Base-by-base conservation (phyloP, 2,888 invertebrate genomes). In the Dyspetes luteomarginatus region DNA sequence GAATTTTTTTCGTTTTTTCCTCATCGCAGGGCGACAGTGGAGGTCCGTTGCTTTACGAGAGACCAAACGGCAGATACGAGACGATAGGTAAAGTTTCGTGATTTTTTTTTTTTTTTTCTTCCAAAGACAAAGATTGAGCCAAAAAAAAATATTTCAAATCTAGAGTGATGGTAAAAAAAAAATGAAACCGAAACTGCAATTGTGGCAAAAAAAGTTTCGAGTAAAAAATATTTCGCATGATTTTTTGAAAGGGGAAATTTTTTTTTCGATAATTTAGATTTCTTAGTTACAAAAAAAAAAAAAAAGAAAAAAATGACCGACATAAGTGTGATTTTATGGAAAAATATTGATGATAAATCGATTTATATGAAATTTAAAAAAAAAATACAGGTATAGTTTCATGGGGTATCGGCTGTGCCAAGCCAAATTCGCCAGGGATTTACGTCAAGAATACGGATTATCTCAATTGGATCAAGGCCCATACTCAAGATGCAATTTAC, bases 361-460 rank as follows among this genome's bases (percentile, higher is more conserved):
- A 62, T n/a, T n/a, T n/a, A n/a, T n/a, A n/a, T n/a, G n/a, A 4
- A 22, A 36, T 17, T 43, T 36, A 0, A 60, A 74, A 43, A 55
- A 72, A 28, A 24, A 12, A 9, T 3, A 24, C 87, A 95, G 95
- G 95, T 62, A 89, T 95, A 9, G 94, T 95, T 0, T 95, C 95
- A 0, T 95, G 95, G 94, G 95, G 95, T 15, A 94, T 94, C 78
- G 94, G 94, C 73, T 95, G 95, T 88, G 95, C 95, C 9, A 91
- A 93, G 85, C 93, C 93, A 3, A 93, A 93, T 62, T 92, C 92
- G 86, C 94, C 94, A 62, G 94, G 94, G 92, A 87, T 90, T 88
- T 90, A 86, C 60, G 87, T 87, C n/a, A 88, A 86, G 68, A 75
- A 69, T 26, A 82, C 83, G 0, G 88, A 88, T 60, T 91, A 90